Conservation (phyloP, 2,113 vertebrate species). For the Chiloscyllium plagiosum region DNA sequence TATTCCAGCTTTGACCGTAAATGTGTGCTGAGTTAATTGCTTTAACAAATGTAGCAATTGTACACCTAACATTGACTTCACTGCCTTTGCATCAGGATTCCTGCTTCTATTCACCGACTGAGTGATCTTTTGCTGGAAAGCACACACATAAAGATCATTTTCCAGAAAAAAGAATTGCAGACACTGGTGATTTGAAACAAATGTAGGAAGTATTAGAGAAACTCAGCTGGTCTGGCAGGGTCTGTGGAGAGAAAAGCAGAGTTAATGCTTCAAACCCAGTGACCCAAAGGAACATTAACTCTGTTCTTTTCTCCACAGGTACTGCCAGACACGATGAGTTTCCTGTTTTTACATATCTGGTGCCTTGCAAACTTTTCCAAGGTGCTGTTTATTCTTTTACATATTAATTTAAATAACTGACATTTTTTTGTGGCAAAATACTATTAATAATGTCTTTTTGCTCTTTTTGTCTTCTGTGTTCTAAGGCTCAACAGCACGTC, state of each 20-base stretch:
- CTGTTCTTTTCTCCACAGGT: no score
- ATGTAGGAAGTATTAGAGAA: no score
- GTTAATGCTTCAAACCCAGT: no score
- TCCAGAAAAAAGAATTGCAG: no score
- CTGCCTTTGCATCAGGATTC: not conserved
- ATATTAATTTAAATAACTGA: not conserved
- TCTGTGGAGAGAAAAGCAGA: no score
- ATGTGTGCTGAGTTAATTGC: not conserved
- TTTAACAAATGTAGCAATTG: not conserved
- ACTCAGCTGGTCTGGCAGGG: no score
- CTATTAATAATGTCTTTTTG: not conserved
- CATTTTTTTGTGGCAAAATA: not conserved
- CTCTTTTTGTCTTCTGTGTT: not conserved
- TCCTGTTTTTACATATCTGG: not conserved
- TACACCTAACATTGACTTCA: not conserved
- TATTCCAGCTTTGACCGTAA: not conserved
- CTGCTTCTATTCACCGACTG: not conserved
- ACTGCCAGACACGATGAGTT: no score
- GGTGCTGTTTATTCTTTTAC: not conserved
- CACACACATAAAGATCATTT: no score
- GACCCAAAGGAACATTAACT: no score
- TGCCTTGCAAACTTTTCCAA: not conserved
- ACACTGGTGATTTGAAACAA: no score
- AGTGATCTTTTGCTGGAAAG: not conserved
- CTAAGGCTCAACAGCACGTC: not conserved